phyloP scores from a whole-genome alignment of 2,113 vertebrate species.

The Dipodomys stephensi region DNA sequence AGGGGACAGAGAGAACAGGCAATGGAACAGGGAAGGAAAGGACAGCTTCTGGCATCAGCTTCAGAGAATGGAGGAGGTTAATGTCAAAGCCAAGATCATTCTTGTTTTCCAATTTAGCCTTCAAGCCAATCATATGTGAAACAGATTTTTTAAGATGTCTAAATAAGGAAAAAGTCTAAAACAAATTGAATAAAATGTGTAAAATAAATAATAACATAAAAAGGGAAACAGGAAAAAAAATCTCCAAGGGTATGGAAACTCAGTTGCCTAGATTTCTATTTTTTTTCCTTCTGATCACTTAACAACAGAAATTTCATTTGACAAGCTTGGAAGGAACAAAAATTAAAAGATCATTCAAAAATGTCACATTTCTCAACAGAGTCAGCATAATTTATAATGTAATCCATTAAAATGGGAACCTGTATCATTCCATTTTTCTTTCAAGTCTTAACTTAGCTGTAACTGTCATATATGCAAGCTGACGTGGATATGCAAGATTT shows the following conservation, averaged over 20 bases:
- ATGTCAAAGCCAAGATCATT: slow-evolving; percentile 86
- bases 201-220: slow-evolving; percentile 61
- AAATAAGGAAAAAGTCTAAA: slow-evolving; percentile 74
- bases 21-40: slow-evolving; percentile 58
- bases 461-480: neutral
- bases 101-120: slow-evolving; percentile 73
- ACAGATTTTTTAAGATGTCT: slow-evolving; percentile 75
- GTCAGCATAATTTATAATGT: neutral
- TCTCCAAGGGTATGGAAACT: slow-evolving; percentile 86
- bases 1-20: slow-evolving; percentile 45
- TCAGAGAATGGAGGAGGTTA: slow-evolving; percentile 94
- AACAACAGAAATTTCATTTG: slow-evolving; percentile 51
- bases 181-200: slow-evolving; percentile 73
- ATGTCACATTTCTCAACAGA: neutral
- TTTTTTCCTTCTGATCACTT: slow-evolving; percentile 69
- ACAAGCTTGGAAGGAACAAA: slow-evolving; percentile 2
- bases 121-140: slow-evolving; percentile 83
- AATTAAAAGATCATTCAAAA: slow-evolving; percentile 46
- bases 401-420: slow-evolving; percentile 15
- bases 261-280: slow-evolving; percentile 78
- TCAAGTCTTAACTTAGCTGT: neutral
- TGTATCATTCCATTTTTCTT: neutral
- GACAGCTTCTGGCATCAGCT: slow-evolving; percentile 99
- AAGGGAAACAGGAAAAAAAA: slow-evolving; percentile 34
- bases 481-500: neutral